Evolutionary conservation across 2,888 invertebrate species (phyloP), one percentile per base, ranked within the genome.

Genomic region (Epirrita christyi): DNA sequence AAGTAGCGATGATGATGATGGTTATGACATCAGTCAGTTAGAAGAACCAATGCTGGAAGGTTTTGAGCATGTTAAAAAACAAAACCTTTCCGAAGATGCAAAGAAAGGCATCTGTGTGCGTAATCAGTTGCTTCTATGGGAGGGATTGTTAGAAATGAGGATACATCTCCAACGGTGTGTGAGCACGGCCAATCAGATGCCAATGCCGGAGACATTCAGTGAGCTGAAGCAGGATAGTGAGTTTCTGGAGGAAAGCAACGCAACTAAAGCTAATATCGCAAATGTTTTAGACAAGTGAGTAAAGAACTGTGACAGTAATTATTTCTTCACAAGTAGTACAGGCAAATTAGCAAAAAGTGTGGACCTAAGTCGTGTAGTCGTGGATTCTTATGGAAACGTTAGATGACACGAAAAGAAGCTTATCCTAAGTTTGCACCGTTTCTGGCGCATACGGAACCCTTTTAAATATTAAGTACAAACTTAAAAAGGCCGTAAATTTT

Each of bases 111-210:
- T 89, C 10, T 93, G 94, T 74, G 95, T 96, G 0, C 92, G 94
- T 73, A 95, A 94, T 71, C 96, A 96, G 76, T 79, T 96, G 28
- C 87, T 93, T 37, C 76, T 97, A 1, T 98, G 97, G 97, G 98
- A 98, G 80, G 94, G 93, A 53, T 81, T 98, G 4, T 80, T 98
- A 21, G 98, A 98, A 86, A 93, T 95, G 78, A 93, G 98, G 65
- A 98, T 98, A 70, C 96, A 96, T 75, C 83, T 98, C 21, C 98
- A 98, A 81, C 96, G 97, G 80, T 94, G 96, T 71, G 80, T 98
- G 49, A 86, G 93, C 41, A 93, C 94, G 10, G 94, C 95, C 0
- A 98, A 98, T 82, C 95, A 95, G 77, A 92, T 98, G 85, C 98
- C 98, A 0, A 93, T 96, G 68, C 78, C 86, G 14, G 93, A 94